phyloP scores from a whole-genome alignment of 2,797 vertebrate species.

The Yasuhikotakia modesta region DNA sequence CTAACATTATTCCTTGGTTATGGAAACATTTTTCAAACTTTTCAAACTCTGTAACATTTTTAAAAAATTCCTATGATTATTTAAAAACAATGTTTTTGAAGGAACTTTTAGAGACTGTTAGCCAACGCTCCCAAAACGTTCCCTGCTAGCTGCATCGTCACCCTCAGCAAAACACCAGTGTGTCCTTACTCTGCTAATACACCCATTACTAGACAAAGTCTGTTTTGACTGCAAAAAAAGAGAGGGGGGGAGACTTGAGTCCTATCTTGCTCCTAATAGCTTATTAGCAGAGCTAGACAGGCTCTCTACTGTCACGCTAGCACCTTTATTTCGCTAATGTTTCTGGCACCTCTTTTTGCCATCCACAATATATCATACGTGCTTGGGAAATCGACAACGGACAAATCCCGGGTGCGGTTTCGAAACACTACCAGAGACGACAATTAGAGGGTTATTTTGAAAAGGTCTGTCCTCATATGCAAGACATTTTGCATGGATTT shows the following conservation, averaged over 20 bases:
- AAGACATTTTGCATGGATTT: conserved; percentile 10
- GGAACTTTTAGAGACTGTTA: too few relatives aligned
- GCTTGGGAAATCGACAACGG: conserved; percentile 16
- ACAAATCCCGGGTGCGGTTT: conserved; percentile 12
- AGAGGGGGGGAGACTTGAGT: conserved; percentile 45
- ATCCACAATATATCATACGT: conserved; percentile 13
- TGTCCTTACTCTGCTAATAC: conserved; percentile 8
- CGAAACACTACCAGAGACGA: conserved; percentile 27
- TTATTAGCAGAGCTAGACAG: conserved; percentile 57
- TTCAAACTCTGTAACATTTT: too few relatives aligned
- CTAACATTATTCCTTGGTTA: too few relatives aligned
- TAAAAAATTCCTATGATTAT: too few relatives aligned
- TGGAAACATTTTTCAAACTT: too few relatives aligned
- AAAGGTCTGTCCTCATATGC: conserved; percentile 19
- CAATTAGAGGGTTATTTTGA: conserved; percentile 28
- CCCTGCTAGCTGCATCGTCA: too few relatives aligned
- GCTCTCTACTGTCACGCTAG: conserved; percentile 56
- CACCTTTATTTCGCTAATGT: conserved; percentile 63
- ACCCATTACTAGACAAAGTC: conserved; percentile 35
- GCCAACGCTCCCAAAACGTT: too few relatives aligned
- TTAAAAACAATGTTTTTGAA: too few relatives aligned
- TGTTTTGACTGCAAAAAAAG: conserved; percentile 34
- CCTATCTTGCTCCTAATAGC: conserved; percentile 53
- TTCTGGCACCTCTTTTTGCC: conserved; percentile 60
- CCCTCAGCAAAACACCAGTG: not conserved